Conservation (phyloP, 2,888 invertebrate genomes). For the Ypsolopha scabrella region DNA sequence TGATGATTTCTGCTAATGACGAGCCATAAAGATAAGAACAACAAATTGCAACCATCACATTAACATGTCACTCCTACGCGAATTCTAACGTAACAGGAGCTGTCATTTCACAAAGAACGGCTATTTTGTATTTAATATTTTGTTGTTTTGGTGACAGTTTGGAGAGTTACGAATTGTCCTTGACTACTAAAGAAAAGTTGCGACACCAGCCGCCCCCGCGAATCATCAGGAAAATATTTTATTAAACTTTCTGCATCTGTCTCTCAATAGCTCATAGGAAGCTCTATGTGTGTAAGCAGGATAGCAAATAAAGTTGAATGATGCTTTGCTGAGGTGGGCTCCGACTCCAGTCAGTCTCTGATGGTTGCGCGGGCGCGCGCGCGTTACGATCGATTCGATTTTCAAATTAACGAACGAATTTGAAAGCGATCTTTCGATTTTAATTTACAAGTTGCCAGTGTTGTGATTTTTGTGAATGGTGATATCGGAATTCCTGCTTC, state of each 20-base stretch:
- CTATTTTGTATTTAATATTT: conserved; percentile 22
- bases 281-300: conserved; percentile 27
- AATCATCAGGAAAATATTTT: conserved; percentile 25
- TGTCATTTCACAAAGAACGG: conserved; percentile 37
- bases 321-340: conserved; percentile 40
- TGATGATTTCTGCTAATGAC: too few relatives aligned
- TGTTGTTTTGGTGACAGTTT: conserved; percentile 34
- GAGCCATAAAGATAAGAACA: neutral
- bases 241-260: conserved; percentile 21
- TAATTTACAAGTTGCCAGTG: conserved; percentile 42
- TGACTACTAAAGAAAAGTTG: conserved; percentile 34
- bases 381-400: conserved; percentile 17
- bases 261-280: conserved; percentile 27
- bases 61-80: neutral
- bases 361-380: too few relatives aligned
- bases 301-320: conserved; percentile 33
- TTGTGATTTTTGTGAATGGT: conserved; percentile 18
- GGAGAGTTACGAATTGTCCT: conserved; percentile 46
- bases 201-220: conserved; percentile 40
- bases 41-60: neutral
- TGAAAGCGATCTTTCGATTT: conserved; percentile 33
- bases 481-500: neutral
- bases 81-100: conserved; percentile 14
- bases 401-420: conserved; percentile 29
- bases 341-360: conserved; percentile 8